These are phyloP conservation scores for Phasianus colchicus DNA, from an alignment of 2,113 vertebrate genomes.

Conservation along the genomic window DNA sequence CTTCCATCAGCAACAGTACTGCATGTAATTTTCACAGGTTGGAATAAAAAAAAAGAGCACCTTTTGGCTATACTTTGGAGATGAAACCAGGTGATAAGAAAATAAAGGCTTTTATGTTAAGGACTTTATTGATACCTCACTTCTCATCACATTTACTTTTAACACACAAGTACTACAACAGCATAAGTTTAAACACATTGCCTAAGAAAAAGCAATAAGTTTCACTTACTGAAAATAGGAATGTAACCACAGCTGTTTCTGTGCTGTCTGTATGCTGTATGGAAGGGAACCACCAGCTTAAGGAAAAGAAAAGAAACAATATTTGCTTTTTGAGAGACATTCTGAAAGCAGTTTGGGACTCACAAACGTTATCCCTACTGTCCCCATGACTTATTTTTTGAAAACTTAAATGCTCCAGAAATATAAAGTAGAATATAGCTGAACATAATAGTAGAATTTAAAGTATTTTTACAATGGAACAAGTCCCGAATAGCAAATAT, in stretches of 20 bases:
- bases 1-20: background rate
- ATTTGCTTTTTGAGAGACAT: slow-evolving; percentile 3
- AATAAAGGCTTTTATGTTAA: background rate
- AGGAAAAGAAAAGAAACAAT: slow-evolving; percentile 25
- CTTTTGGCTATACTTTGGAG: background rate
- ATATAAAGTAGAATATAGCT: background rate
- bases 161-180: background rate
- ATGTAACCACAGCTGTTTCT: slow-evolving; percentile 95
- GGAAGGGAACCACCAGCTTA: slow-evolving; percentile 95
- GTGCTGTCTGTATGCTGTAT: slow-evolving; percentile 94
- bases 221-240: slow-evolving; percentile 95
- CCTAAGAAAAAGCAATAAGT: background rate
- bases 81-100: background rate
- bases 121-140: background rate
- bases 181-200: background rate
- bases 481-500: background rate
- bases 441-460: too few species aligned
- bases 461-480: background rate
- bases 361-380: background rate
- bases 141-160: background rate
- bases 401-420: background rate
- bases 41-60: background rate
- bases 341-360: background rate
- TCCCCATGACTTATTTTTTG: background rate
- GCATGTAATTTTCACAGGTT: background rate